These are phyloP conservation scores for Mus pahari DNA, from an alignment of 2,113 vertebrate species.

Conservation along the genomic window DNA sequence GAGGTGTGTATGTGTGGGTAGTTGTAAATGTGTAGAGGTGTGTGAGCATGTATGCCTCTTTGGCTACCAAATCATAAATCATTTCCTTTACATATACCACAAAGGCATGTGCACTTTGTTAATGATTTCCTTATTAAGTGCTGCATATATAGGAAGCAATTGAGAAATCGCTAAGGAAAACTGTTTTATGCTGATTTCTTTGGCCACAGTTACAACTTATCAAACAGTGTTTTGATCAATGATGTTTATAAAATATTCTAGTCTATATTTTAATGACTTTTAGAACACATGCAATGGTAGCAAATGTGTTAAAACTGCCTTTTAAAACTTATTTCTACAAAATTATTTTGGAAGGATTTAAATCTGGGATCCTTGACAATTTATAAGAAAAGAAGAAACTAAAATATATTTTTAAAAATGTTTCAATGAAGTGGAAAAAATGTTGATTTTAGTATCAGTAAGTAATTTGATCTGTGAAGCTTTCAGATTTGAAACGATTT, in stretches of 20 bases:
- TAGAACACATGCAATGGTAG: constrained; percentile 32
- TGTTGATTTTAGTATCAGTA: constrained; percentile 39
- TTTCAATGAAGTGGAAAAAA: constrained; percentile 51
- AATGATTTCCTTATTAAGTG: background rate
- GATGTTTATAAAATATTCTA: constrained; percentile 38
- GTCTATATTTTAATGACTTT: constrained; percentile 55
- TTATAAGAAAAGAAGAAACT: constrained; percentile 38
- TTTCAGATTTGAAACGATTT: constrained; percentile 53
- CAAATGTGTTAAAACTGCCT: constrained; percentile 35
- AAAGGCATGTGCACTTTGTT: constrained; percentile 35
- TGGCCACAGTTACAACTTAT: background rate
- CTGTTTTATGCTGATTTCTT: constrained; percentile 1
- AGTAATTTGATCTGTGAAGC: constrained; percentile 53
- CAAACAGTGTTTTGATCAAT: constrained; percentile 51
- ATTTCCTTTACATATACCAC: constrained; percentile 38
- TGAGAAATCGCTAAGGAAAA: constrained; percentile 30
- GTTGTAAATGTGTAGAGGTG: background rate
- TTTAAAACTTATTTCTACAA: constrained; percentile 14
- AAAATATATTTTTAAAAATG: background rate
- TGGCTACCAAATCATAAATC: background rate
- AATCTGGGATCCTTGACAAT: constrained; percentile 11
- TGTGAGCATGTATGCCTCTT: background rate
- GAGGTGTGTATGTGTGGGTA: background rate
- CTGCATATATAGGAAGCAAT: background rate
- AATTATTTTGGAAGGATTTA: constrained; percentile 55